Evolutionary conservation across 2,888 invertebrate species (phyloP), one percentile per base, ranked within the genome.

Genomic region (Erebia palarica): DNA sequence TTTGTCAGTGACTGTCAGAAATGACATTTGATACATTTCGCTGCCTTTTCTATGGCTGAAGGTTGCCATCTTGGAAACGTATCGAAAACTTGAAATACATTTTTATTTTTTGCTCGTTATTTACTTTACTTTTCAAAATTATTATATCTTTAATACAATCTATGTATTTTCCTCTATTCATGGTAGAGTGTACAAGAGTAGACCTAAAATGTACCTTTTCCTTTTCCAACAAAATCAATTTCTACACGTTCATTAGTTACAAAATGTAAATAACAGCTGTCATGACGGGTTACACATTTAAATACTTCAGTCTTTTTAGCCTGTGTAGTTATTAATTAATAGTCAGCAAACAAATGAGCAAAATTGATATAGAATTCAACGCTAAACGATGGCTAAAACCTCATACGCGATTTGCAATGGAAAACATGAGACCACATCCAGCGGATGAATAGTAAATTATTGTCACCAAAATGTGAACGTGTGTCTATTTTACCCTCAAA

Each of bases 371-470:
- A 69, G 70, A 70, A 73, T 74, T 73, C 63, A 65, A 64, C 64
- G 51, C 70, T 69, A 70, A 74, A 72, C 70, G 74, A 61, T 70
- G 68, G 68, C 61, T 42, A 27, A 69, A 64, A 67, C 72, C 57
- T 4, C 65, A 49, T 65, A 69, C 71, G 49, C 68, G 58, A 72
- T 72, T 70, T 70, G 70, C 68, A 70, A 70, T 70, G 72, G 70
- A 72, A 72, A 72, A 72, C 49, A 70, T 63, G 68, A 55, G 63
- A 68, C 74, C 73, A 69, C 74, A 72, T 36, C 36, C 36, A 36
- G 36, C 36, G 65, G 18, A 69, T 66, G 73, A 72, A 74, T 74
- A 68, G 66, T 53, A 65, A 73, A 73, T 74, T 59, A 72, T 63
- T 72, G 70, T 70, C 49, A 63, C 58, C 71, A 42, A 66, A 68